These are phyloP conservation scores for Rhogogaster chlorosoma DNA, from an alignment of 2,888 invertebrate genomes.

Conservation along the genomic window DNA sequence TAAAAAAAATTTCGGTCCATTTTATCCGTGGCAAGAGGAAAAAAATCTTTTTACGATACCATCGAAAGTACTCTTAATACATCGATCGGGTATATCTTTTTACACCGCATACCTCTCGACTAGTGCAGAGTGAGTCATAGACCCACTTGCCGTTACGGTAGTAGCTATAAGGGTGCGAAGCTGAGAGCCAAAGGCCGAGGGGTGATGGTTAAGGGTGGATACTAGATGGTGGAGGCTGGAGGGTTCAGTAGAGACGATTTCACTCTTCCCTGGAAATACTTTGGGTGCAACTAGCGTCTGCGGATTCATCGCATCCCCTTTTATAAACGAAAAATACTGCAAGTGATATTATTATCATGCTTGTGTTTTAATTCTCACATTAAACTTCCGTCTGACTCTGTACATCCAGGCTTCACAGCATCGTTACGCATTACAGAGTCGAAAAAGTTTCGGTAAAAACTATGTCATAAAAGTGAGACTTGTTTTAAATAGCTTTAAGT, in stretches of 20 bases:
- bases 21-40: not conserved
- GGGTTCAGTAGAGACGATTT: slow-evolving; percentile 21
- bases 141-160: slow-evolving; percentile 32
- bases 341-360: not conserved
- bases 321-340: not conserved
- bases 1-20: not conserved
- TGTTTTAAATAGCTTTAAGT: not conserved
- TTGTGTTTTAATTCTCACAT: not conserved
- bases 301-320: not conserved
- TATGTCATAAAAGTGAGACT: not conserved
- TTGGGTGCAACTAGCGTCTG: slow-evolving; percentile 12
- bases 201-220: slow-evolving; percentile 10
- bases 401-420: not conserved
- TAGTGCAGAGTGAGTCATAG: slow-evolving; percentile 35
- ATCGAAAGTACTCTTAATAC: slow-evolving; percentile 12
- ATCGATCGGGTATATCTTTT: slow-evolving; percentile 26
- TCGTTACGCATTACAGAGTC: not conserved
- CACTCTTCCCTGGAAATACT: slow-evolving; percentile 9
- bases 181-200: slow-evolving; percentile 35
- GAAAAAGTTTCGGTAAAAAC: not conserved
- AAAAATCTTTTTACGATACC: not conserved
- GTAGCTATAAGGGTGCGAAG: slow-evolving; percentile 31
- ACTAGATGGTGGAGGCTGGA: slow-evolving; percentile 19
- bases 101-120: not conserved
- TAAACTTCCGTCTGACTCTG: not conserved